Percentiles rank a stretch among this genome's conserved stretches.
Evolutionary conservation across 2,888 invertebrate genomes (phyloP).

Genomic region (Ommatoiulus sabulosus): DNA sequence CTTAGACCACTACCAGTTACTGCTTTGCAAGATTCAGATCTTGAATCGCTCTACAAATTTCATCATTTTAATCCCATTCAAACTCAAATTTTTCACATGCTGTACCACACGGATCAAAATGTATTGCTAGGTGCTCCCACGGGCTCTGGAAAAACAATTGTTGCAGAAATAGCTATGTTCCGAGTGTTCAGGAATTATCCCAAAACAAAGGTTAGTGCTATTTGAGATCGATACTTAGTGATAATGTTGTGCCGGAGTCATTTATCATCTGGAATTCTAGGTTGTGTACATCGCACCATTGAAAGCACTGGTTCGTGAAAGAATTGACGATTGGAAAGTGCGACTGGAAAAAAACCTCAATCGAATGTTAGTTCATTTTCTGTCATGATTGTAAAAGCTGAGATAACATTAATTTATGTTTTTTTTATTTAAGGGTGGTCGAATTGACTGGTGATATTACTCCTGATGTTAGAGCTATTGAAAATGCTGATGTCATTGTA

Average conservation of each 20-base stretch:
- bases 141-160: conserved; percentile 98
- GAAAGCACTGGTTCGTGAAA: conserved; percentile 96
- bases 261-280: conserved; percentile 67
- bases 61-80: conserved; percentile 98
- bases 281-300: conserved; percentile 98
- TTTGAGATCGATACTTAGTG: conserved; percentile 59
- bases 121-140: conserved; percentile 95
- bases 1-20: conserved; percentile 89
- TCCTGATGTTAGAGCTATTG: conserved; percentile 86
- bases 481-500: conserved; percentile 89
- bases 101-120: conserved; percentile 95
- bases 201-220: conserved; percentile 67
- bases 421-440: conserved; percentile 76
- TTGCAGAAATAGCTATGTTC: conserved; percentile 97
- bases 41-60: conserved; percentile 87
- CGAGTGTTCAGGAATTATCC: conserved; percentile 86
- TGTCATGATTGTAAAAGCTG: neutral
- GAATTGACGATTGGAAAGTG: conserved; percentile 94
- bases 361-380: conserved; percentile 64
- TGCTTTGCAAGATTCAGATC: conserved; percentile 81
- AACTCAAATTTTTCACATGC: conserved; percentile 95
- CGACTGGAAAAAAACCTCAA: conserved; percentile 81
- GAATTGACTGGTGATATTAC: conserved; percentile 96
- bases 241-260: neutral
- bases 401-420: neutral